A percentile compares a stretch with the other conserved stretches of the same genome.
Evolutionary conservation across 2,113 vertebrate genomes (phyloP).

Genomic region (Microcebus griseorufus): DNA sequence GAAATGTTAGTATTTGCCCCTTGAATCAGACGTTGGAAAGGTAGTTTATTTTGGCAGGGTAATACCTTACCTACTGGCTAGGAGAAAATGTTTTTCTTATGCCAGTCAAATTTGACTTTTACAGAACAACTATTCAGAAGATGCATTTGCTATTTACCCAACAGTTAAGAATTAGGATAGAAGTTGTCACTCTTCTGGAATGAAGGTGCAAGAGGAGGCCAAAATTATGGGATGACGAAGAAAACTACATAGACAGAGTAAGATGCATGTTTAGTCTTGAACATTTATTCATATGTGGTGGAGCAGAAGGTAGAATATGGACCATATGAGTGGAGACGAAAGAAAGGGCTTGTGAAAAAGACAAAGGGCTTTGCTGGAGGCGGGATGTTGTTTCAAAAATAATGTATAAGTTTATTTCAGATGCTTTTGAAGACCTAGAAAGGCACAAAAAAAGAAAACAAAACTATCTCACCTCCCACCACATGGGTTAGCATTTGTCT

Average conservation of each 20-base stretch:
- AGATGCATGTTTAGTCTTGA: not conserved
- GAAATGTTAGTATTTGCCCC: slow-evolving; percentile 43
- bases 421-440: not conserved
- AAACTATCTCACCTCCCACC: not conserved
- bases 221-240: not conserved
- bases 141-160: not conserved
- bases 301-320: not conserved
- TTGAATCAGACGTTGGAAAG: not conserved
- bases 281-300: not conserved
- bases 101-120: slow-evolving; percentile 10
- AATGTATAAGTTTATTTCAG: not conserved
- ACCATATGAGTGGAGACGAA: not conserved
- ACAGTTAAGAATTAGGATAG: not conserved
- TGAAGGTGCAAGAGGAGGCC: not conserved
- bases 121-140: slow-evolving; percentile 24
- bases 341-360: not conserved
- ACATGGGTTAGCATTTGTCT: not conserved
- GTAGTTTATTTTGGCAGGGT: slow-evolving; percentile 34
- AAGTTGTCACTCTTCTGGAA: not conserved
- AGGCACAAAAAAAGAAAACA: not conserved
- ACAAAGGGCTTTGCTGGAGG: not conserved
- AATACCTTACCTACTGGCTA: not conserved
- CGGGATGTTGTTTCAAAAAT: not conserved
- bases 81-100: not conserved
- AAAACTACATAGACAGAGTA: not conserved